Conservation (phyloP, 1,140 invertebrate genomes). For the Pseudomyrmex dendroicus region DNA sequence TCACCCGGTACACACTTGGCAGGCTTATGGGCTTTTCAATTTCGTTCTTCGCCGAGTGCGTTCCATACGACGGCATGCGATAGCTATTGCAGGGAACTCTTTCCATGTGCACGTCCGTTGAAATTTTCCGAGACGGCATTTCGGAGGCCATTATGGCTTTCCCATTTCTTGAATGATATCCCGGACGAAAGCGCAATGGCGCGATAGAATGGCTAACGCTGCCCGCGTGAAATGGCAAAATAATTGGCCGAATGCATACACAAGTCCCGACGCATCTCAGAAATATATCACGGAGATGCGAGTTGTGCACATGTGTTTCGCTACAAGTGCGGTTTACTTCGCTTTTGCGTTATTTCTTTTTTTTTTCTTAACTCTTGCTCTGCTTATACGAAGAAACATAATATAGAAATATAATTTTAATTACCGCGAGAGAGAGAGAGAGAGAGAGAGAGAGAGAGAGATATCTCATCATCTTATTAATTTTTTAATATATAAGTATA, state of each 20-base stretch:
- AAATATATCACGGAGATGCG: conserved; percentile 34
- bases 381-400: too few relatives aligned
- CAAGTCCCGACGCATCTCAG: conserved; percentile 31
- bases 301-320: neutral
- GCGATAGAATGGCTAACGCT: conserved; percentile 7
- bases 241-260: conserved; percentile 56
- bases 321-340: neutral
- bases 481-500: too few relatives aligned
- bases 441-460: too few relatives aligned
- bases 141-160: conserved; percentile 63
- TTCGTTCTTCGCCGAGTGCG: conserved; percentile 49
- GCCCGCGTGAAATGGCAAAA: conserved; percentile 49
- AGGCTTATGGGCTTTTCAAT: conserved; percentile 69
- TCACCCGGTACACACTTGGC: conserved; percentile 51
- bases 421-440: too few relatives aligned
- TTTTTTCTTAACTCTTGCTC: too few relatives aligned
- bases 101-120: conserved; percentile 45
- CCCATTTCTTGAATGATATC: conserved; percentile 60
- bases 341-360: neutral
- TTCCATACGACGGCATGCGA: conserved; percentile 38
- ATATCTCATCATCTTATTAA: too few relatives aligned
- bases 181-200: conserved; percentile 36
- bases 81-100: conserved; percentile 19
- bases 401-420: too few relatives aligned
- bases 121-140: conserved; percentile 64